phyloP scores from a whole-genome alignment of 2,797 vertebrate species.

The Pseudotriccus pelzelni region DNA sequence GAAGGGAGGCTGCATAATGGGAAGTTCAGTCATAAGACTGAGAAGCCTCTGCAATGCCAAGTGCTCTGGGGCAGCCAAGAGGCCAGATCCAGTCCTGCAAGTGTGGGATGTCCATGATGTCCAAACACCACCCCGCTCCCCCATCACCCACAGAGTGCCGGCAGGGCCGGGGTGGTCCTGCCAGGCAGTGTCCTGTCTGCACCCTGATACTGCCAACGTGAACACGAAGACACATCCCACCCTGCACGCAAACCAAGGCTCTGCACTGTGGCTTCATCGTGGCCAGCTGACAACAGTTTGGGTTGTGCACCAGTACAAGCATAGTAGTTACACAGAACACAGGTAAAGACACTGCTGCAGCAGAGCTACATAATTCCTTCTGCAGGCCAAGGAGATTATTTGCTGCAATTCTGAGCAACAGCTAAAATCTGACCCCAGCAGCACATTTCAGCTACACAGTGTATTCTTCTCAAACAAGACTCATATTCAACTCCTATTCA shows the following conservation, averaged over 20 bases:
- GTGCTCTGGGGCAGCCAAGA: background rate
- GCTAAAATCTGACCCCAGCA: background rate
- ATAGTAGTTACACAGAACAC: fast-evolving
- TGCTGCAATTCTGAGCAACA: background rate
- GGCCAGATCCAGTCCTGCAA: background rate
- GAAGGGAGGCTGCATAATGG: background rate
- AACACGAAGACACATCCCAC: too few species aligned
- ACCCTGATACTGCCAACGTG: fast-evolving
- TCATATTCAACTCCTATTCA: background rate
- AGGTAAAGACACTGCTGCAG: background rate
- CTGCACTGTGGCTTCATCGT: fast-evolving
- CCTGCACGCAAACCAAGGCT: background rate
- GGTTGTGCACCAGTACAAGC: fast-evolving
- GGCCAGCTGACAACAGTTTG: fast-evolving
- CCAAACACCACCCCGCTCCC: background rate
- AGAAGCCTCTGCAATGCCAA: background rate
- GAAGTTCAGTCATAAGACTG: background rate
- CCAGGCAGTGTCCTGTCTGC: background rate
- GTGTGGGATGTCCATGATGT: background rate
- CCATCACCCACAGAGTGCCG: background rate
- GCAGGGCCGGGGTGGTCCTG: background rate
- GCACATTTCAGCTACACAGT: constrained; percentile 12
- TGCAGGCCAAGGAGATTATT: background rate
- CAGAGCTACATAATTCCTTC: background rate
- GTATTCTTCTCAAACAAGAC: constrained; percentile 17